Percentiles rank a stretch among this genome's conserved stretches.
Evolutionary conservation across 1,140 invertebrate genomes (phyloP).

Genomic region (Cataglyphis hispanica): DNA sequence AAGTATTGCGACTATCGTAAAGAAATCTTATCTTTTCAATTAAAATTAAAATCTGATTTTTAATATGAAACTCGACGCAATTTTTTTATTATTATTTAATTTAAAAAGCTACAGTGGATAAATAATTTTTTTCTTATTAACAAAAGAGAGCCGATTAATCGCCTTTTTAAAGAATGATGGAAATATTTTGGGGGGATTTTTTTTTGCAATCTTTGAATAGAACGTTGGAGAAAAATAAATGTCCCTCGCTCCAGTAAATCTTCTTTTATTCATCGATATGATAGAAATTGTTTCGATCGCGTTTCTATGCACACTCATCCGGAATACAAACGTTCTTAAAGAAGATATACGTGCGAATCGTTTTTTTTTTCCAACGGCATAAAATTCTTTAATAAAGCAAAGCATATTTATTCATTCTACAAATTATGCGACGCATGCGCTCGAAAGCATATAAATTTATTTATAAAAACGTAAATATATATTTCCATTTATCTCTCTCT

Average conservation of each 20-base stretch:
- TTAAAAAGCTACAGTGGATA: background rate
- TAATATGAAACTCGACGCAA: background rate
- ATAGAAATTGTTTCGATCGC: background rate
- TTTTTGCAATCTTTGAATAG: background rate
- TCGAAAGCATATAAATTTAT: background rate
- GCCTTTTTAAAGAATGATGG: background rate
- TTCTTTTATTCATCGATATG: background rate
- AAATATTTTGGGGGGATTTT: conserved; percentile 19
- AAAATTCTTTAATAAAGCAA: background rate
- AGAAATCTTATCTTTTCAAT: background rate
- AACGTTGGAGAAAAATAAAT: background rate
- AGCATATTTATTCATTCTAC: background rate
- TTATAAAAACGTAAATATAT: background rate
- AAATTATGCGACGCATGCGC: background rate
- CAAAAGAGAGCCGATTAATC: background rate
- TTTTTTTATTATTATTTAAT: background rate
- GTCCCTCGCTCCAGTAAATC: background rate
- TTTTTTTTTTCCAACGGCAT: background rate
- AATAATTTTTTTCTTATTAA: background rate
- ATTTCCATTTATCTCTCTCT: conserved; percentile 4
- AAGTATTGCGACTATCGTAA: background rate
- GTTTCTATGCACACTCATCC: background rate
- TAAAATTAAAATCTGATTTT: background rate
- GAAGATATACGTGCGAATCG: background rate
- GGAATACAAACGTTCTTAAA: conserved; percentile 10